Base-by-base conservation (phyloP, 1,140 invertebrate species). In the Neomicropteryx cornuta region DNA sequence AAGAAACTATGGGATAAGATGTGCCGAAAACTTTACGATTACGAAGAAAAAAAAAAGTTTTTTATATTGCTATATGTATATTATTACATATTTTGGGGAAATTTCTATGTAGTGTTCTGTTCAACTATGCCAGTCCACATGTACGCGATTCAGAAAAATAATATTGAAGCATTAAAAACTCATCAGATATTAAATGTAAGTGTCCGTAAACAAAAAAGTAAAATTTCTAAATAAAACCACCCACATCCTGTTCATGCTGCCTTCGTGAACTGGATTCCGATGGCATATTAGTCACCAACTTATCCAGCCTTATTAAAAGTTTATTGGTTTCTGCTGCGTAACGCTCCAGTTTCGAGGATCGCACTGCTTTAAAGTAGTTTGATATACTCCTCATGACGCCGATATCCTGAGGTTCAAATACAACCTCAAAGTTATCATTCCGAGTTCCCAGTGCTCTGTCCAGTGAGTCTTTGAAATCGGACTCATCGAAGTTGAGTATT, bases 271-370 rank as follows among this genome's bases (percentile, higher is more conserved):
- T 69, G 11, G 82, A 76, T 57, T 93, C 88, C 40, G 65, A 65
- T 6, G 90, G 87, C 56, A 85, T 75, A 55, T 93, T 85, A 46
- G 73, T 71, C 5, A 97, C 70, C 43, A 99, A 67, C 62, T 93
- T 94, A 66, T 97, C 90, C 46, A 99, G 58, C 50, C 94, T 72
- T 51, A 97, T 95, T 20, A 97, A 71, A 13, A 97, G 63, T 60
- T 95, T 97, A 61, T 99, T 98, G 2, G 92, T 97, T 68, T 96
- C 90, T 18, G 86, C 80, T 0, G 91, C 85, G 65, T 86, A 89
- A 55, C 87, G 74, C 63, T 96, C 89, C 41, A 96, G 67, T 47
- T 65, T 56, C 5, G 67, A 58, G 2, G 67, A 68, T 39, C 72
- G 46, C 8, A 87, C 68, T 20, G 73, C 73, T 58, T 83, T 85